phyloP scores from a whole-genome alignment of 1,140 invertebrate species.

The Schlechtendalia chinensis region DNA sequence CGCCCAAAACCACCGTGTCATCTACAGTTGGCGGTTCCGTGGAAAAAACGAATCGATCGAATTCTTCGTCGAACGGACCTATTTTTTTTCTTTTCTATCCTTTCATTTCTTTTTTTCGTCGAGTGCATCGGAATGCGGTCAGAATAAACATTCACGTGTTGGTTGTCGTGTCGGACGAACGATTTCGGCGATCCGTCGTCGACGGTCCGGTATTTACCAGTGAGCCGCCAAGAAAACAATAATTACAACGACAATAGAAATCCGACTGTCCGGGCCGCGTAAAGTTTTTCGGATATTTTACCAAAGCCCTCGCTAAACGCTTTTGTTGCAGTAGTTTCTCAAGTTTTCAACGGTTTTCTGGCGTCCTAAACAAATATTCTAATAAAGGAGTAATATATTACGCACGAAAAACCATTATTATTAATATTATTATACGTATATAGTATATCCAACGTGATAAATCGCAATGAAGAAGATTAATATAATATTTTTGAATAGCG shows the following conservation, averaged over 20 bases:
- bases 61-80: slow-evolving; percentile 2
- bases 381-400: slow-evolving; percentile 29
- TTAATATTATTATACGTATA: not conserved
- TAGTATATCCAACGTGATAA: not conserved
- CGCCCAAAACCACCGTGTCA: slow-evolving; percentile 7
- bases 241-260: slow-evolving; percentile 3
- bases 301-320: slow-evolving; percentile 4
- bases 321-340: slow-evolving; percentile 18
- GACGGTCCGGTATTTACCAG: not conserved
- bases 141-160: slow-evolving; percentile 3
- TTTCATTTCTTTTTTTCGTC: not conserved
- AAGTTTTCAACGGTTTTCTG: slow-evolving; percentile 1
- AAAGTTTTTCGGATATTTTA: slow-evolving; percentile 5
- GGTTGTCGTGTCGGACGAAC: not conserved
- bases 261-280: not conserved
- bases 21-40: slow-evolving; percentile 14
- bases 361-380: slow-evolving; percentile 27
- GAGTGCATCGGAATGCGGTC: slow-evolving; percentile 36
- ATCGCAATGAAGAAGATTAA: not conserved
- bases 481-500: slow-evolving; percentile 9
- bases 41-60: not conserved
- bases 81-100: no score
- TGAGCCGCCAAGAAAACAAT: not conserved
- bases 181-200: slow-evolving; percentile 8
- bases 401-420: no score